Evolutionary conservation across 2,797 vertebrate species (phyloP), one percentile per base, ranked within the genome.

Genomic region (Alauda arvensis): DNA sequence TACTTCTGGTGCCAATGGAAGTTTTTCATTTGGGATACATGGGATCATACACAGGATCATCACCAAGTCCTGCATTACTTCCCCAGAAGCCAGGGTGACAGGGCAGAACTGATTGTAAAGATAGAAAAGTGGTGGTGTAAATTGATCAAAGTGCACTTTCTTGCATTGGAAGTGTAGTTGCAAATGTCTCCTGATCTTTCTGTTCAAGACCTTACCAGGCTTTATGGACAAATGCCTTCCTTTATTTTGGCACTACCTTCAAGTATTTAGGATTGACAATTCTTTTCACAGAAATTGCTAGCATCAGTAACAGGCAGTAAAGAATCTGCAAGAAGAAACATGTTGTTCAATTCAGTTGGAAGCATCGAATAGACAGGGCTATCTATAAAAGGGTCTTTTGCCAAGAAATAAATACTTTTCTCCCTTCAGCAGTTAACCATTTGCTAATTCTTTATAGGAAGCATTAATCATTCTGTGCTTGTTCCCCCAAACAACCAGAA

Each of bases 381-480:
- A 59, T 74, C 57, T 77, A 37, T 57, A 29, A 88, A 61, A 85
- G 70, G 28, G 28, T 39, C 52, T 75, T 76, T 53, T 29, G 18
- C 52, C 19, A 82, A 74, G 75, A 94, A 92, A 67, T 4, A n/a
- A 62, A 74, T 42, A 49, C 53, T 88, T 81, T 74, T n/a, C 52
- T 79, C 39, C 49, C 62, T 89, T 40, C 15, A 77, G 72, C 68
- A 67, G 61, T 63, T 61, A 86, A 60, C 0, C 0, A 14, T 81
- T 93, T 80, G 25, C 33, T 83, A 83, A 78, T 70, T 84, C 77
- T 69, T 91, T 82, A 43, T 43, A 48, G 74, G 78, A 92, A 48
- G 9, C n/a, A 79, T 81, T 90, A 83, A 78, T 90, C 40, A 71
- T 77, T 79, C 70, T 55, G 56, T 57, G 19, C 12, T 82, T 63